Base-by-base conservation (phyloP, 23 tunicate species). In the Oikopleura dioica region DNA sequence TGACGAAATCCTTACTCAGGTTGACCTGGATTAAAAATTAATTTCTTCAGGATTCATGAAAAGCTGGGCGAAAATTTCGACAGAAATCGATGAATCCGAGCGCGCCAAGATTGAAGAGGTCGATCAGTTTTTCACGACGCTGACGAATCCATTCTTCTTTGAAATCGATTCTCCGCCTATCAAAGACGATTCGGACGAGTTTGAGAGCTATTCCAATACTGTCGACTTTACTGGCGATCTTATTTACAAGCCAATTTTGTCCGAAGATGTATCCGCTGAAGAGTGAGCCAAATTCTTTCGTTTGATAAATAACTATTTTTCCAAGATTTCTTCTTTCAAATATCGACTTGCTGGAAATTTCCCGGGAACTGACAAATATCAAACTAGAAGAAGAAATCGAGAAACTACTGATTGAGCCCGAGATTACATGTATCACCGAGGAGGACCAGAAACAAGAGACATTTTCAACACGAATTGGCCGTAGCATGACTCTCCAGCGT, bases 381-480 rank as follows among this genome's bases (percentile, higher is more conserved):
- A 63, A 63, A 63, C 16, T 63, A 23, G 72, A 63, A 24, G 72
- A 63, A 21, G 72, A 63, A 16, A 63, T 63, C 30, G 72, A 63
- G 72, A 63, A 63, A 63, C 32, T 63, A 23, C 26, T 63, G 33
- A 63, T 63, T 23, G 72, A 63, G 33, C 72, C 72, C 4, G 72
- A 63, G 26, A 63, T 63, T 23, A 63, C 72, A 2, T 63, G 72
- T 63, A 12, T 63, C 16, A 31, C 72, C 5, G 72, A 63, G 33
- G 72, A 63, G 26, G 72, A 63, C 72, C 30, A 23, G 26, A 63
- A 63, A 28, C 72, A 63, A 12, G 72, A 63, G 72, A 31, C 72
- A 23, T 63, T 63, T 28, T 63, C 72, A 63, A 63, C 72, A 23
- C 72, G 72, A 2, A 63, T 63, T 28, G 72, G 72, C 2, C 72